Conservation (phyloP, 2,797 vertebrate genomes). For the Megaceryle alcyon region DNA sequence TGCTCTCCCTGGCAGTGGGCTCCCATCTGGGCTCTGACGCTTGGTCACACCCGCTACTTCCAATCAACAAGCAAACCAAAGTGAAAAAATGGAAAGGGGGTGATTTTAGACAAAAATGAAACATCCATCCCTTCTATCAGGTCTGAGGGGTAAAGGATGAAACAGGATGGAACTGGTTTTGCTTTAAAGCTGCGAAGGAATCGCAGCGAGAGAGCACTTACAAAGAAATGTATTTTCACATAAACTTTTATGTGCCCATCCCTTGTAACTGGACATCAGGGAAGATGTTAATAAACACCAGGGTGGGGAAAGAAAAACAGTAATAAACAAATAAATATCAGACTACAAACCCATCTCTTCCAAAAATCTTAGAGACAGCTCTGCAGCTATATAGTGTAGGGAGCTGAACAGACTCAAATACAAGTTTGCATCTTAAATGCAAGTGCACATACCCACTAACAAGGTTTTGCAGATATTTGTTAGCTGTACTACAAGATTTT, state of each 20-base stretch:
- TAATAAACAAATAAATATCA: not conserved
- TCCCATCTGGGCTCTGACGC: not conserved
- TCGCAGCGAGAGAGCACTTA: constrained; percentile 7
- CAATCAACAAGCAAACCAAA: not conserved
- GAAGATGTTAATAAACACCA: constrained; percentile 70
- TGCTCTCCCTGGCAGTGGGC: not conserved
- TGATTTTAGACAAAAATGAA: not conserved
- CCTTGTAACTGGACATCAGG: constrained; percentile 58
- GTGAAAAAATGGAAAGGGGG: not conserved
- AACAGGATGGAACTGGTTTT: constrained; percentile 59
- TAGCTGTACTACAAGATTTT: constrained; percentile 45
- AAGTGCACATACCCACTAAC: constrained; percentile 53
- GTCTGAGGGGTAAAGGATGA: not conserved
- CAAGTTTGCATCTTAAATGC: constrained; percentile 52
- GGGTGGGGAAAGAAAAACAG: constrained; percentile 20
- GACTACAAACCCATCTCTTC: constrained; percentile 40
- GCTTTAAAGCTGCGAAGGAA: constrained; percentile 55
- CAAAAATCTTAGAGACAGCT: constrained; percentile 37
- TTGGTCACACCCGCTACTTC: not conserved
- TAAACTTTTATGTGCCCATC: constrained; percentile 63
- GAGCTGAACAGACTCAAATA: not conserved
- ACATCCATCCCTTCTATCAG: not conserved
- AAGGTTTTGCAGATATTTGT: constrained; percentile 55
- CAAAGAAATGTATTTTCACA: constrained; percentile 58
- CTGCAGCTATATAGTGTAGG: constrained; percentile 24